Base-by-base conservation (phyloP, 2,797 vertebrate genomes). In the Sciurus carolinensis region DNA sequence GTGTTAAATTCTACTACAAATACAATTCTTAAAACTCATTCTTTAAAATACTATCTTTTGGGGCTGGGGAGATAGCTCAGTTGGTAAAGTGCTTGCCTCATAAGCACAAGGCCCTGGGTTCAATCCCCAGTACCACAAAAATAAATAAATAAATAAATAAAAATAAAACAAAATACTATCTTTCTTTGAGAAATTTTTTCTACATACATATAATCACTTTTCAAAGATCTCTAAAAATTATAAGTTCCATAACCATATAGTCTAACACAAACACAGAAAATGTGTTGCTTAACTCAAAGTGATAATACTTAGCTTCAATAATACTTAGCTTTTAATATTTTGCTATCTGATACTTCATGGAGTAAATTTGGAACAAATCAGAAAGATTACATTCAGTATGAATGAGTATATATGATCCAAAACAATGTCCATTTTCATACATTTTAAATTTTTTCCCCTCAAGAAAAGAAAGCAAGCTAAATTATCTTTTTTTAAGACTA, bases 241-340 rank as follows among this genome's bases (percentile, higher is more conserved):
- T 77, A 83, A 66, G 88, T 86, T 84, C 69, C 76, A 47, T 81
- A 66, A 54, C 4, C 33, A 30, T 77, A 89, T 1, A 62, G n/a
- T 79, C 15, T 26, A 33, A 88, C 3, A 80, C n/a, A 92, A 3
- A 28, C 9, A 67, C 30, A 84, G 75, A 95, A 82, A 92, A 81
- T 18, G 30, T 64, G 8, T 17, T 95, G 75, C 47, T 96, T 94
- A 87, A 92, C 87, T 90, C 72, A 92, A 87, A 94, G 10, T 80
- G n/a, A 24, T 81, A 95, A 80, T 52, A 96, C 5, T 72, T 86
- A 89, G 69, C 10, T 14, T 88, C 22, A 92, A 15, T 82, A 94
- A 85, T 54, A 96, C 5, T 77, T 87, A 89, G 69, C 8, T 89
- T 77, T 91, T 76, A 94, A 87, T 30, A 92, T 67, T 59, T 36